Percentiles rank a stretch among this genome's conserved stretches.
Conservation (phyloP, 2,113 vertebrate genomes). For the Morone chrysops region DNA sequence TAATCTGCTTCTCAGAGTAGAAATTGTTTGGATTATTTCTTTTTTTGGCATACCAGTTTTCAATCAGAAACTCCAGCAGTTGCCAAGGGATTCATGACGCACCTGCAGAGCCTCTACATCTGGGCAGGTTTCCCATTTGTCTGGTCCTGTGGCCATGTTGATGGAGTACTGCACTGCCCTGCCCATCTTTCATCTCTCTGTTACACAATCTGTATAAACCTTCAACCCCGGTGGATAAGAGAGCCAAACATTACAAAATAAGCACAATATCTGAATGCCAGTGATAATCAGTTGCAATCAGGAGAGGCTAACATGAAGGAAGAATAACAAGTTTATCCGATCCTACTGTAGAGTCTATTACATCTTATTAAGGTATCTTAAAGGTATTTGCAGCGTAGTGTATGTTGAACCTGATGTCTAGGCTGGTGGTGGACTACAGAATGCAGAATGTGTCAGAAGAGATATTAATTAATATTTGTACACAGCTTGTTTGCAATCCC, state of each 20-base stretch:
- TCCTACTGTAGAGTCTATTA: not conserved
- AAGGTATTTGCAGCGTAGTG: not conserved
- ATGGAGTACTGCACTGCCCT: slow-evolving; percentile 13
- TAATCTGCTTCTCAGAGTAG: slow-evolving; percentile 6
- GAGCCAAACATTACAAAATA: slow-evolving; percentile 12
- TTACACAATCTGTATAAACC: slow-evolving; percentile 6
- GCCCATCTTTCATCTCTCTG: not conserved
- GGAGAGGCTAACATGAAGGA: not conserved
- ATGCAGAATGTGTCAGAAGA: not conserved
- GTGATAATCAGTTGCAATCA: not conserved
- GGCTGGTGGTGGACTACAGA: not conserved
- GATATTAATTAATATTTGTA: not conserved
- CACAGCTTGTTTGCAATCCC: not conserved
- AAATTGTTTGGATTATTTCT: not conserved
- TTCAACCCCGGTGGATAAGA: not conserved
- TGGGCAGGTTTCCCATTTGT: slow-evolving; percentile 42
- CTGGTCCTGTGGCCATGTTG: not conserved
- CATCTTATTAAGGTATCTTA: not conserved
- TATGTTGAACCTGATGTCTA: not conserved
- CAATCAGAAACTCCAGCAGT: not conserved
- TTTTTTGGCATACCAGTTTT: not conserved
- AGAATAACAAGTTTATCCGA: not conserved
- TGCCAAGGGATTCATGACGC: slow-evolving; percentile 18
- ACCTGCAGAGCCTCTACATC: slow-evolving; percentile 25
- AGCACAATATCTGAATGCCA: slow-evolving; percentile 7